These are phyloP conservation scores for Pyrrhia umbra DNA, from an alignment of 2,888 invertebrate species.

Conservation along the genomic window DNA sequence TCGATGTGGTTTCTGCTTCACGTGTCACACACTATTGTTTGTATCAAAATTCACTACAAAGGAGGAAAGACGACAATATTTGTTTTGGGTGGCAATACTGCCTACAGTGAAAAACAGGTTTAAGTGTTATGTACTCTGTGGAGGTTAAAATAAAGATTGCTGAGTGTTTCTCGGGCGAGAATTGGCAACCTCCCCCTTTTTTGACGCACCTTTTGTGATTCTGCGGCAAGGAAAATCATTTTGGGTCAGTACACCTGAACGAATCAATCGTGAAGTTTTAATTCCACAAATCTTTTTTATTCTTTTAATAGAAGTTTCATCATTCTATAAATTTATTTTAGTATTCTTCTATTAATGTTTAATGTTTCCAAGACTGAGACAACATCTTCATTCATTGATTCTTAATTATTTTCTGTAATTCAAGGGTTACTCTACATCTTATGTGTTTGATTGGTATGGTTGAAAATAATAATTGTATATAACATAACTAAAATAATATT, in stretches of 20 bases:
- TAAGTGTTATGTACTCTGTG: constrained; percentile 39
- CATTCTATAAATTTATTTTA: no score
- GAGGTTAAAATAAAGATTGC: constrained; percentile 22
- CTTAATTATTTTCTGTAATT: no score
- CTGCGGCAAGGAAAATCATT: constrained; percentile 3
- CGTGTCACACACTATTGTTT: background rate
- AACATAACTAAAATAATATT: no score
- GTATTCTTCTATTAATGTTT: no score
- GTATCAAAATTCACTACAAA: constrained; percentile 16
- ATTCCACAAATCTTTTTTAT: background rate
- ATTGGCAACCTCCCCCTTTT: background rate
- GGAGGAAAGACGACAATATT: constrained; percentile 29
- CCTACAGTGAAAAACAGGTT: constrained; percentile 37
- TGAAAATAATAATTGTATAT: no score
- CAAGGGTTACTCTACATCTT: no score
- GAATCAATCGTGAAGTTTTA: background rate
- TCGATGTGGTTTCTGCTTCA: constrained; percentile 27
- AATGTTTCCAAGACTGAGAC: no score
- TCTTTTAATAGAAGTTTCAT: no score
- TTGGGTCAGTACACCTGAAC: background rate
- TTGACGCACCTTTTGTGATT: background rate
- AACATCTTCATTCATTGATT: no score
- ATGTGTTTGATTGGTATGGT: no score
- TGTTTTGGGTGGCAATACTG: constrained; percentile 28
- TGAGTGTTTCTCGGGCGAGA: constrained; percentile 13